Conservation (phyloP, 2,888 invertebrate species). For the Phyllotreta striolata region DNA sequence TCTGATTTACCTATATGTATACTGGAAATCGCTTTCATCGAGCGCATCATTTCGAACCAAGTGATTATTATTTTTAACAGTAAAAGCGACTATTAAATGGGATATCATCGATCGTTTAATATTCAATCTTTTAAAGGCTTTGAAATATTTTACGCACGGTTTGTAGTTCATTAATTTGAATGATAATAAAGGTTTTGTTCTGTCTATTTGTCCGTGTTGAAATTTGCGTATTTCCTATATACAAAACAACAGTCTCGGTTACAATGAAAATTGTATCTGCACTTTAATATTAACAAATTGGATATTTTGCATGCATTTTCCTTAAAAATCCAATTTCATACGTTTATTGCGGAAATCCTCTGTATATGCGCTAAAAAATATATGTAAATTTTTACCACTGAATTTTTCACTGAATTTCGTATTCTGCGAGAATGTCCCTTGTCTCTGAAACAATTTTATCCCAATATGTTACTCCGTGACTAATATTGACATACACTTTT, state of each 20-base stretch:
- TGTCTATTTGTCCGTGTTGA: constrained; percentile 8
- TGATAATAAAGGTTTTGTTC: constrained; percentile 11
- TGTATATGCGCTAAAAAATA: constrained; percentile 22
- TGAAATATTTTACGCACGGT: constrained; percentile 3
- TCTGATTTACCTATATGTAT: too few species aligned
- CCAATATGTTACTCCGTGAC: constrained; percentile 47
- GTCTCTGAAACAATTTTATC: constrained; percentile 37
- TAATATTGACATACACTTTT: constrained; percentile 48
- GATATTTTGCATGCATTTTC: constrained; percentile 21
- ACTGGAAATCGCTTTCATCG: too few species aligned
- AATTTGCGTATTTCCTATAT: constrained; percentile 12
- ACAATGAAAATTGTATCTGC: too few species aligned
- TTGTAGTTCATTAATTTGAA: constrained; percentile 15
- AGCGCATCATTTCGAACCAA: too few species aligned
- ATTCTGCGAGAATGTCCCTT: constrained; percentile 32
- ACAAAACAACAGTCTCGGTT: too few species aligned
- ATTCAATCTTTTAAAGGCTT: constrained; percentile 12
- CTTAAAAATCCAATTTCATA: too few species aligned
- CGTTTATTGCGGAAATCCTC: not conserved
- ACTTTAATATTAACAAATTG: not conserved
- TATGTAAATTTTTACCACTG: constrained; percentile 31
- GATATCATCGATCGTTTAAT: constrained; percentile 7
- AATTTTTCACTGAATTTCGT: constrained; percentile 30
- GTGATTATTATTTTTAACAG: too few species aligned
- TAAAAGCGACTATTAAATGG: too few species aligned